These are phyloP conservation scores for Myotis myotis DNA, from an alignment of 2,797 vertebrate species.

Conservation along the genomic window DNA sequence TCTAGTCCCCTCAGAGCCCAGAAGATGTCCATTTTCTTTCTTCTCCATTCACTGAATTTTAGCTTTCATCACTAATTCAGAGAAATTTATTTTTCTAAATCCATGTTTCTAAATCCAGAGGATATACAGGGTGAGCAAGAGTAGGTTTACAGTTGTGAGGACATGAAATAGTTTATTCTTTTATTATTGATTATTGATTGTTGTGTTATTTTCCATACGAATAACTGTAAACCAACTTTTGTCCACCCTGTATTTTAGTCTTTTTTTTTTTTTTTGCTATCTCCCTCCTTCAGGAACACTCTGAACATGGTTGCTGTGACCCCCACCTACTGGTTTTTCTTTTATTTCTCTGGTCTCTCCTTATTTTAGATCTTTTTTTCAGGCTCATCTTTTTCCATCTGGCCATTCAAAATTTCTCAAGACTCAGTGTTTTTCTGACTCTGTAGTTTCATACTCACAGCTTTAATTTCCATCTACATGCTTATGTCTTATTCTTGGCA, in stretches of 20 bases:
- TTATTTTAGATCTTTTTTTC: constrained; percentile 6
- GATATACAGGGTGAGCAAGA: neutral
- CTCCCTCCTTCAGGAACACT: constrained; percentile 17
- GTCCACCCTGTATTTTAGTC: neutral
- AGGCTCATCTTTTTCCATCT: constrained; percentile 28
- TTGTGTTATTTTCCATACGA: neutral
- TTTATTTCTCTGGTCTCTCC: constrained; percentile 39
- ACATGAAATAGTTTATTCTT: neutral
- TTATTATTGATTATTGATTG: neutral
- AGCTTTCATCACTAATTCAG: neutral
- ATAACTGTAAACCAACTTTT: neutral
- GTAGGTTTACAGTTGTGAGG: neutral
- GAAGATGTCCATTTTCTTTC: neutral
- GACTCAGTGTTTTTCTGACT: neutral
- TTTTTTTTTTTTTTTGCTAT: neutral
- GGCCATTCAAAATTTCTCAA: constrained; percentile 12
- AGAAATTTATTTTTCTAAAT: constrained; percentile 3
- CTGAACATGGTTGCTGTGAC: neutral
- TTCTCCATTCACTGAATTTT: neutral
- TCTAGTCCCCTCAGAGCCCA: neutral
- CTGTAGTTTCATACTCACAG: neutral
- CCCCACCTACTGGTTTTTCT: neutral
- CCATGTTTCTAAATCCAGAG: neutral
- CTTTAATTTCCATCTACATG: neutral
- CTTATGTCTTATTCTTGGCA: neutral